Percentiles rank a stretch among this genome's conserved stretches.
Conservation (phyloP, 2,888 invertebrate genomes). For the Cheilosia scutellata region DNA sequence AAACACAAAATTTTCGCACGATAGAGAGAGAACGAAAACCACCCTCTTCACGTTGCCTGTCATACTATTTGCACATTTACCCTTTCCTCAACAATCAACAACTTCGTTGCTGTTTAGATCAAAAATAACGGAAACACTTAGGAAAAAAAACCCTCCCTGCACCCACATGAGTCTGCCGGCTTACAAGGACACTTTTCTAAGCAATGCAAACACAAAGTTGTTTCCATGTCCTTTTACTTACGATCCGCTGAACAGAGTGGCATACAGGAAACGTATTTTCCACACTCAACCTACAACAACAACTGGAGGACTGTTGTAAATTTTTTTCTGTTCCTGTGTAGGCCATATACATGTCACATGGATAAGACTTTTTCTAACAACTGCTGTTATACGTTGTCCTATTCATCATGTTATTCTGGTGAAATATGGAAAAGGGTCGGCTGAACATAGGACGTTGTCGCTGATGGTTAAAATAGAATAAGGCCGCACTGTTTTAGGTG, state of each 20-base stretch:
- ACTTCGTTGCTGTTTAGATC: constrained; percentile 18
- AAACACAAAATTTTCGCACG: not conserved
- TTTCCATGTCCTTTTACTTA: constrained; percentile 29
- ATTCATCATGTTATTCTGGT: constrained; percentile 36
- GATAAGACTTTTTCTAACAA: constrained; percentile 33
- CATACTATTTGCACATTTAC: constrained; percentile 42
- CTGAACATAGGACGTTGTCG: not conserved
- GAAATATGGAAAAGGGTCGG: constrained; percentile 14
- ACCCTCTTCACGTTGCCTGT: not conserved
- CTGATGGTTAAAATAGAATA: not conserved
- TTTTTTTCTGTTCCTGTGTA: not conserved
- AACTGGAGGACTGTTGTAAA: not conserved
- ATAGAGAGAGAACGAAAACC: constrained; percentile 11
- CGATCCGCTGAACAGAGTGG: constrained; percentile 30
- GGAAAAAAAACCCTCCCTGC: not conserved
- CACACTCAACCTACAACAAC: constrained; percentile 2
- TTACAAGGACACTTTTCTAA: constrained; percentile 41
- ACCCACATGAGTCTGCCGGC: not conserved
- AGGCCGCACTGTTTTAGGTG: not conserved
- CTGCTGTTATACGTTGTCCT: constrained; percentile 14
- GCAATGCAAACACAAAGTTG: constrained; percentile 42
- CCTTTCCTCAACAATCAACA: constrained; percentile 24
- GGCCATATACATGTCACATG: constrained; percentile 37
- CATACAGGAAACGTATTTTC: constrained; percentile 39
- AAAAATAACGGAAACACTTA: constrained; percentile 33